Conservation (phyloP, 1,140 invertebrate species). For the Diabrotica virgifera region DNA sequence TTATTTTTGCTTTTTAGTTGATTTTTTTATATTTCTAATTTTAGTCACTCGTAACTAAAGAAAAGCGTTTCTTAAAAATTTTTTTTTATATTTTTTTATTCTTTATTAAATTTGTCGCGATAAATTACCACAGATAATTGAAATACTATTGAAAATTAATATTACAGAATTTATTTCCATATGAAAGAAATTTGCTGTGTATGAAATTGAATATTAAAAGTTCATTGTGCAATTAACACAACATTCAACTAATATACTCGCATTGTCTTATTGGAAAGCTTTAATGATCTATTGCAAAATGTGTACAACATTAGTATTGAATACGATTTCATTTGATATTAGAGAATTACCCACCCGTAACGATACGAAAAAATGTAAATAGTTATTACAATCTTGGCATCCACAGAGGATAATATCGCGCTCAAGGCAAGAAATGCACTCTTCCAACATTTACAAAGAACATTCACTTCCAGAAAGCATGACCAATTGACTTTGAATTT, state of each 20-base stretch:
- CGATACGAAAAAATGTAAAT: background rate
- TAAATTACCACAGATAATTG: too few relatives aligned
- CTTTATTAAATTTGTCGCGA: too few relatives aligned
- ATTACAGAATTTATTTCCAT: too few relatives aligned
- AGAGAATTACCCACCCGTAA: background rate
- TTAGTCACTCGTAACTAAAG: too few relatives aligned
- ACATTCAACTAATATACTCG: background rate
- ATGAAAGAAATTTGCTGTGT: too few relatives aligned
- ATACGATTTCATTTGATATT: conserved; percentile 3
- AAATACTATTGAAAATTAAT: too few relatives aligned
- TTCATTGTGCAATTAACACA: background rate
- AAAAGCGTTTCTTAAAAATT: too few relatives aligned
- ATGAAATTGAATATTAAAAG: background rate
- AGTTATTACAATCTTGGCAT: background rate
- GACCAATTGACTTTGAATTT: background rate
- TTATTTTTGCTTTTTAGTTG: too few relatives aligned
- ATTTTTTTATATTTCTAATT: too few relatives aligned
- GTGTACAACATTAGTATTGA: background rate
- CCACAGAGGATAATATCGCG: conserved; percentile 1
- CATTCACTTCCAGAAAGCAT: background rate
- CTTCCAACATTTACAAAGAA: conserved; percentile 2
- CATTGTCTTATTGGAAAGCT: background rate
- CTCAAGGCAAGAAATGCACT: background rate
- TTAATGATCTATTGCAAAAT: background rate
- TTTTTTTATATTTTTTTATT: too few relatives aligned